Evolutionary conservation across 2,113 vertebrate genomes (phyloP).

Genomic region (Jaculus jaculus): DNA sequence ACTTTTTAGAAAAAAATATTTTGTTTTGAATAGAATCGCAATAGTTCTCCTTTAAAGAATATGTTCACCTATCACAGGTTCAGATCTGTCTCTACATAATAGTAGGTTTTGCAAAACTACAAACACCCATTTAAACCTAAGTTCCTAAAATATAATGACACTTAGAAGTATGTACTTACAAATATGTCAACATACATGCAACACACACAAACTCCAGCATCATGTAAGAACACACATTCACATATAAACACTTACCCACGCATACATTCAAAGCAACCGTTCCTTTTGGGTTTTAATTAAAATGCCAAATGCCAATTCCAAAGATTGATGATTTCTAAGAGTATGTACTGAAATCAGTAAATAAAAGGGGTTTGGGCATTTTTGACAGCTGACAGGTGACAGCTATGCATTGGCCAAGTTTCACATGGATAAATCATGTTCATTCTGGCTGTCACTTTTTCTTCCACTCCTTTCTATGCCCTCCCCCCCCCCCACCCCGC

Average conservation of each 20-base stretch:
- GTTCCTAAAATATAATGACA: not conserved
- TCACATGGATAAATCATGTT: slow-evolving; percentile 77
- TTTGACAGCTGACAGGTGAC: slow-evolving; percentile 81
- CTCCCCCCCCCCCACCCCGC: not conserved
- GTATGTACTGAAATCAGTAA: slow-evolving; percentile 78
- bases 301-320: slow-evolving; percentile 73
- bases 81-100: not conserved
- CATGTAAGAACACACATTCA: not conserved
- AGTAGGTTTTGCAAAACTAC: not conserved
- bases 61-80: not conserved
- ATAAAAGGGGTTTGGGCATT: slow-evolving; percentile 75
- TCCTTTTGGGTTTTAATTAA: slow-evolving; percentile 80
- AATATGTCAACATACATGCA: not conserved
- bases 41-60: not conserved
- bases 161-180: not conserved
- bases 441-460: slow-evolving; percentile 77
- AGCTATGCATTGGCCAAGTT: slow-evolving; percentile 75
- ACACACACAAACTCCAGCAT: not conserved
- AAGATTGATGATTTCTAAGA: slow-evolving; percentile 80
- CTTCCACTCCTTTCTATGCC: slow-evolving; percentile 26
- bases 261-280: not conserved
- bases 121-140: not conserved
- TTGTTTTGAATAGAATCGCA: not conserved
- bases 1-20: not conserved
- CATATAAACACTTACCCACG: not conserved